phyloP scores from a whole-genome alignment of 2,113 vertebrate species.

The Piaya cayana region DNA sequence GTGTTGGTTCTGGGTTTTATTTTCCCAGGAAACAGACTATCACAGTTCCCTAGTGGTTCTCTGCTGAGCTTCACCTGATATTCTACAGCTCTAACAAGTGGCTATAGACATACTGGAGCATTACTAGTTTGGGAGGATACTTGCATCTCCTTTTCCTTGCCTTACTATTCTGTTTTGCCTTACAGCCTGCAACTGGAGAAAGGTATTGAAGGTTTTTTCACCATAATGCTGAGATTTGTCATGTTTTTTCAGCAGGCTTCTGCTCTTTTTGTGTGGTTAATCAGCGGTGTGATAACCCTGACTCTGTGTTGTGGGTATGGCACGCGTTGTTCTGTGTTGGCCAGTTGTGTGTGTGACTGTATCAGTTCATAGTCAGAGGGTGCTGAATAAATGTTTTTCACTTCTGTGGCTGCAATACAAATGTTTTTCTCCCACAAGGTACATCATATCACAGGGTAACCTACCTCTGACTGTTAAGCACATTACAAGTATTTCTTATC shows the following conservation, averaged over 20 bases:
- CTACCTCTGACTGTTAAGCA: background rate
- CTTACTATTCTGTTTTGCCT: conserved; percentile 37
- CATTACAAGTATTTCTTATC: background rate
- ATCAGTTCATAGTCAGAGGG: background rate
- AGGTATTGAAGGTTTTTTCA: conserved; percentile 31
- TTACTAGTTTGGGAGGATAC: background rate
- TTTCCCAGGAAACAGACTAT: background rate
- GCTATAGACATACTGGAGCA: background rate
- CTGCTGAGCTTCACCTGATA: background rate
- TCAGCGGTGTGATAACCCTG: background rate
- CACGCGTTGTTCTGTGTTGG: background rate
- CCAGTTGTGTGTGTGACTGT: background rate
- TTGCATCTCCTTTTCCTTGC: conserved; percentile 14
- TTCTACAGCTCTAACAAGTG: background rate
- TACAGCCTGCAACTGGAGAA: conserved; percentile 51
- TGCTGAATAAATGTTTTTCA: background rate
- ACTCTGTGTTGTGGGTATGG: background rate
- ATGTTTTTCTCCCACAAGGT: background rate
- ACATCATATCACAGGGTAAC: background rate
- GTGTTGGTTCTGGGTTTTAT: background rate
- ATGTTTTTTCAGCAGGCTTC: background rate
- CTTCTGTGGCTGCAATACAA: background rate
- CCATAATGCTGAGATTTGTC: background rate
- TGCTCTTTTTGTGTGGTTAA: background rate
- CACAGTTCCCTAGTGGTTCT: background rate